These are phyloP conservation scores for Sebastes itinus DNA, from an alignment of 2,797 vertebrate genomes.

Conservation along the genomic window DNA sequence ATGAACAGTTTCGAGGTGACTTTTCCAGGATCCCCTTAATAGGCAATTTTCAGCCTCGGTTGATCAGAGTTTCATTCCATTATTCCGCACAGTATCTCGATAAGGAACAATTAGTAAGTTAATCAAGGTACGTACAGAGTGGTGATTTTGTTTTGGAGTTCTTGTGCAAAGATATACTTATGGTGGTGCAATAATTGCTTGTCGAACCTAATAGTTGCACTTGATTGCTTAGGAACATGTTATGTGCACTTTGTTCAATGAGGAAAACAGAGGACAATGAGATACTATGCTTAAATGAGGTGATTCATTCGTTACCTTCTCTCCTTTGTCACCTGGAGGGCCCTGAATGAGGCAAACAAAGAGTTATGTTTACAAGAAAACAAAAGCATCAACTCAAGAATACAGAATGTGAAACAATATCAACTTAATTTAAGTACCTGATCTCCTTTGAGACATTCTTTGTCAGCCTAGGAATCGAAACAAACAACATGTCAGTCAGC, in stretches of 20 bases:
- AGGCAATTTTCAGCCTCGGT: slow-evolving; percentile 63
- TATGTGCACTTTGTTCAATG: not conserved
- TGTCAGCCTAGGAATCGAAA: slow-evolving; percentile 62
- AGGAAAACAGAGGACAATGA: slow-evolving; percentile 11
- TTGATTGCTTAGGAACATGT: slow-evolving; percentile 30
- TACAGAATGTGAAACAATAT: not conserved
- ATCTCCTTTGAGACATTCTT: slow-evolving; percentile 73
- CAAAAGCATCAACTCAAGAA: not conserved
- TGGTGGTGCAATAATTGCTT: slow-evolving; percentile 38
- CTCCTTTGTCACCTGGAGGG: slow-evolving; percentile 68
- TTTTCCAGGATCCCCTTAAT: slow-evolving; percentile 50
- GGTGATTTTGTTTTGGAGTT: slow-evolving; percentile 38
- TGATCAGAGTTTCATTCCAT: slow-evolving; percentile 62
- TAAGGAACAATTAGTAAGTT: slow-evolving; percentile 63
- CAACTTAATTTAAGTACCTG: slow-evolving; percentile 65
- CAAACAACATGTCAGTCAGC: slow-evolving; percentile 14
- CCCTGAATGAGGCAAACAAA: slow-evolving; percentile 55
- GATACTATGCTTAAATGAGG: not conserved
- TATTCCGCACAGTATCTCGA: slow-evolving; percentile 57
- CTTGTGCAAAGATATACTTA: slow-evolving; percentile 28
- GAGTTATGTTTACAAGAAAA: slow-evolving; percentile 14
- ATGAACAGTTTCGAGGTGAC: slow-evolving; percentile 45
- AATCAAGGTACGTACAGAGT: slow-evolving; percentile 58
- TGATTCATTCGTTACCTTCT: slow-evolving; percentile 63
- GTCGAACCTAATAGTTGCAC: slow-evolving; percentile 36